Percentiles rank a stretch among this genome's conserved stretches.
Evolutionary conservation across 2,888 invertebrate species (phyloP).

Genomic region (Noctua fimbriata): DNA sequence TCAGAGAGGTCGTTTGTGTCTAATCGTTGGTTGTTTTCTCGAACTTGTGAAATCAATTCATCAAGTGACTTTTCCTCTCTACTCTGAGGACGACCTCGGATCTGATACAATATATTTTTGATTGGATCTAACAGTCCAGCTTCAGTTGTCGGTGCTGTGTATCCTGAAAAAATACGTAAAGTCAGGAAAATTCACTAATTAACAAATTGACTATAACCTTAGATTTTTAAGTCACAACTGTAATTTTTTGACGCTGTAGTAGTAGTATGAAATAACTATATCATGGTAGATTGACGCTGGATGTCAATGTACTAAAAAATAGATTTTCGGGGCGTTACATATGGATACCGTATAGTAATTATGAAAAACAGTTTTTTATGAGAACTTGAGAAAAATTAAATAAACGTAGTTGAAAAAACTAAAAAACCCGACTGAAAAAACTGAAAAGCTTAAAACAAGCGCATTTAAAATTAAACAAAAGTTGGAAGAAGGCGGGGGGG

Average conservation of each 20-base stretch:
- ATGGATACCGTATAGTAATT: neutral
- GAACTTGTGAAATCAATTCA: constrained; percentile 19
- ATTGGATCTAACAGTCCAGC: constrained; percentile 42
- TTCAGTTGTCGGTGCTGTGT: constrained; percentile 9
- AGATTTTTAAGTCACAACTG: neutral
- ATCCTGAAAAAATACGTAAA: constrained; percentile 45
- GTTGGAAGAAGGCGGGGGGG: too few relatives aligned
- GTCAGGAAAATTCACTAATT: neutral
- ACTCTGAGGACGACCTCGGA: neutral
- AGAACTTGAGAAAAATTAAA: neutral
- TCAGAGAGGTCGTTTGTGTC: neutral
- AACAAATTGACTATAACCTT: neutral
- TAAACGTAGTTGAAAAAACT: too few relatives aligned
- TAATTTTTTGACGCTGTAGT: neutral
- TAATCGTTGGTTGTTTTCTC: neutral
- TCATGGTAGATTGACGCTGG: neutral
- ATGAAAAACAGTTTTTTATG: neutral
- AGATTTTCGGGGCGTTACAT: neutral
- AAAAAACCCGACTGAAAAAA: too few relatives aligned
- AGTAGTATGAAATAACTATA: neutral
- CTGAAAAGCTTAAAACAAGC: too few relatives aligned
- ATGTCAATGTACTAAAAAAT: neutral
- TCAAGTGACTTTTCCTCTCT: constrained; percentile 12
- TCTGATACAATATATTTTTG: constrained; percentile 34
- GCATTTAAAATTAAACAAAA: too few relatives aligned